Evolutionary conservation across 2,113 vertebrate species (phyloP).

Genomic region (Sinocyclocheilus rhinocerous): DNA sequence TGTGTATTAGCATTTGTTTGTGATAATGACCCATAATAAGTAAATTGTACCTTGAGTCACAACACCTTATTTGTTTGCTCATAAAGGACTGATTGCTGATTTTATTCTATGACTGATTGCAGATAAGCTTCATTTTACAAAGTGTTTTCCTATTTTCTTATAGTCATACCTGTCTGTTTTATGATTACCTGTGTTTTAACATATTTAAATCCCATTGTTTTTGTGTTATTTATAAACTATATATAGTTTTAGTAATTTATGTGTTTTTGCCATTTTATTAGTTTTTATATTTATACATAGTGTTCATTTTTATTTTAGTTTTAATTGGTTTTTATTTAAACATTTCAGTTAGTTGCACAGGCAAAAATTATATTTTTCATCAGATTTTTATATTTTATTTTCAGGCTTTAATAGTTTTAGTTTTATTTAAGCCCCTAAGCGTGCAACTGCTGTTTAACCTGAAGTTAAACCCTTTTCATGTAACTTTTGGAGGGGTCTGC

Average conservation of each 20-base stretch:
- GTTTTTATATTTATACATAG: not conserved
- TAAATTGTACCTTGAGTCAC: constrained; percentile 21
- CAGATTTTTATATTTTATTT: not conserved
- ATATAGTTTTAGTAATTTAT: not conserved
- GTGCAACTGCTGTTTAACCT: not conserved
- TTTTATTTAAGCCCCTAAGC: not conserved
- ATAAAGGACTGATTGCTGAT: not conserved
- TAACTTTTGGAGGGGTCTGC: not conserved
- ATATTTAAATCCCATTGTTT: too few species aligned
- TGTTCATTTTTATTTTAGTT: not conserved
- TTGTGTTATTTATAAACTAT: too few species aligned
- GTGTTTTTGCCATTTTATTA: not conserved
- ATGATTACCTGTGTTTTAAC: not conserved
- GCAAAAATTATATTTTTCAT: not conserved
- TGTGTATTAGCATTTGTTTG: constrained; percentile 11
- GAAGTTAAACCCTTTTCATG: not conserved
- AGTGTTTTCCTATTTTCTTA: not conserved
- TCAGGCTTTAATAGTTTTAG: not conserved
- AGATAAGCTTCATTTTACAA: not conserved
- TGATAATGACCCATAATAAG: constrained; percentile 14
- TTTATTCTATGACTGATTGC: not conserved
- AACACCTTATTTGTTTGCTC: constrained; percentile 22
- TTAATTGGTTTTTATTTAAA: too few species aligned
- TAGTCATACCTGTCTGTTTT: not conserved
- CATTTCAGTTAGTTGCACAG: not conserved